These are phyloP conservation scores for Ophiothrix spiculata DNA, from an alignment of 35 echinoderm and acorn worm genomes.

Conservation along the genomic window DNA sequence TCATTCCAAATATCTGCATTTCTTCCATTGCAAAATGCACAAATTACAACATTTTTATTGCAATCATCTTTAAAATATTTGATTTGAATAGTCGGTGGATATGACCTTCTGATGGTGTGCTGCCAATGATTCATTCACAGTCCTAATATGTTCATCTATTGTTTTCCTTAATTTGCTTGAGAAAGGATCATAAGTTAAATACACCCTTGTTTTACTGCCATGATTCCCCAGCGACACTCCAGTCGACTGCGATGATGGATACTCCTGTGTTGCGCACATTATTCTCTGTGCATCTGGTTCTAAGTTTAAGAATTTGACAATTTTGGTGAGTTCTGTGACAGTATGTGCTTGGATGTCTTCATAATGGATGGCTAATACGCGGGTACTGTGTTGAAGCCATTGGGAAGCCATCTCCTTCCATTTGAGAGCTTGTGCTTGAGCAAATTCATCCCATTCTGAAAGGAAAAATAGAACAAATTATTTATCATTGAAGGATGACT, in stretches of 20 bases:
- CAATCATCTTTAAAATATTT: too few relatives aligned
- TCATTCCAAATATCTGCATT: too few relatives aligned
- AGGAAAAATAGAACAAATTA: background rate
- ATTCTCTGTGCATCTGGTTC: slow-evolving; percentile 20
- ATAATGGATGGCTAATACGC: slow-evolving; percentile 35
- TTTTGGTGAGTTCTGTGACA: slow-evolving; percentile 36
- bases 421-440: background rate
- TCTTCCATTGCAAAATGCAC: too few relatives aligned
- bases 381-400: slow-evolving; percentile 29
- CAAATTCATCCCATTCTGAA: slow-evolving; percentile 48
- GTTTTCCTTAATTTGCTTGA: background rate
- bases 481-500: too few relatives aligned
- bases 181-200: slow-evolving; percentile 59
- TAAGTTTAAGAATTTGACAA: slow-evolving; percentile 55
- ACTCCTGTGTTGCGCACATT: slow-evolving; percentile 55
- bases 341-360: slow-evolving; percentile 57
- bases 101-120: slow-evolving; percentile 2
- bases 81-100: slow-evolving; percentile 47
- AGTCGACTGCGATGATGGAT: slow-evolving; percentile 56
- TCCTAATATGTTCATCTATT: slow-evolving; percentile 37
- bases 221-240: slow-evolving; percentile 54
- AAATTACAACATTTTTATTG: too few relatives aligned
- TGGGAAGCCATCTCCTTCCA: slow-evolving; percentile 43
- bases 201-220: slow-evolving; percentile 40
- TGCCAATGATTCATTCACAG: slow-evolving; percentile 46